Conservation (phyloP, 2,888 invertebrate genomes). For the Rhingia rostrata region DNA sequence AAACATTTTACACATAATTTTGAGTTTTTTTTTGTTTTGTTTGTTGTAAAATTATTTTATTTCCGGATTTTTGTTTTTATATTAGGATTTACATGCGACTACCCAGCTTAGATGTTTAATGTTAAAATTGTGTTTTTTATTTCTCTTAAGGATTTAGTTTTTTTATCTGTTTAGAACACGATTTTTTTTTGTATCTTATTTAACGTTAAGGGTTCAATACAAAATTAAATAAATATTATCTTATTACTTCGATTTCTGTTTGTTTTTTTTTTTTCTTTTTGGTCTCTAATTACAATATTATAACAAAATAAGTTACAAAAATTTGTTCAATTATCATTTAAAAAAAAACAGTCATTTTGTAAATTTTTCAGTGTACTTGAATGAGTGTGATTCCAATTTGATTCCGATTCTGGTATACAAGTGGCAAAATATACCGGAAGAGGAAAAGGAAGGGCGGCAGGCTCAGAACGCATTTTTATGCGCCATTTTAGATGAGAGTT, state of each 20-base stretch:
- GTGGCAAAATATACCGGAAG: slow-evolving; percentile 31
- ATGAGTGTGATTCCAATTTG: slow-evolving; percentile 68
- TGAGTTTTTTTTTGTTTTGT: slow-evolving; percentile 60
- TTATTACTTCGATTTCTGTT: slow-evolving; percentile 69
- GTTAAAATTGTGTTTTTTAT: slow-evolving; percentile 76
- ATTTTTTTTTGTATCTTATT: slow-evolving; percentile 71
- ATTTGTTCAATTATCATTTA: slow-evolving; percentile 71
- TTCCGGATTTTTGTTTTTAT: slow-evolving; percentile 72
- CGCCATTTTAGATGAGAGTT: slow-evolving; percentile 51
- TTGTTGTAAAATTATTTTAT: slow-evolving; percentile 73
- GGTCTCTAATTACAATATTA: slow-evolving; percentile 75
- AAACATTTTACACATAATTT: slow-evolving; percentile 72
- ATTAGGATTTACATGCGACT: slow-evolving; percentile 83
- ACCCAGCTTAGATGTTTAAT: slow-evolving; percentile 83
- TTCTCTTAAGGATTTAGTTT: slow-evolving; percentile 74
- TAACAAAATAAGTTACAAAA: slow-evolving; percentile 75
- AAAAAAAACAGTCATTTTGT: slow-evolving; percentile 71
- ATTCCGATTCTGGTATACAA: slow-evolving; percentile 30
- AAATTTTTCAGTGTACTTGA: slow-evolving; percentile 71
- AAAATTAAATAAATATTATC: slow-evolving; percentile 76
- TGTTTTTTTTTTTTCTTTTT: slow-evolving; percentile 64
- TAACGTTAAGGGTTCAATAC: slow-evolving; percentile 74
- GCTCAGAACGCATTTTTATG: slow-evolving; percentile 47
- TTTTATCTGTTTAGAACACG: slow-evolving; percentile 76
- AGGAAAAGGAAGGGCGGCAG: slow-evolving; percentile 53